Evolutionary conservation across 1,140 invertebrate genomes (phyloP), one percentile per base, ranked within the genome.

Genomic region (Drosophila albomicans): DNA sequence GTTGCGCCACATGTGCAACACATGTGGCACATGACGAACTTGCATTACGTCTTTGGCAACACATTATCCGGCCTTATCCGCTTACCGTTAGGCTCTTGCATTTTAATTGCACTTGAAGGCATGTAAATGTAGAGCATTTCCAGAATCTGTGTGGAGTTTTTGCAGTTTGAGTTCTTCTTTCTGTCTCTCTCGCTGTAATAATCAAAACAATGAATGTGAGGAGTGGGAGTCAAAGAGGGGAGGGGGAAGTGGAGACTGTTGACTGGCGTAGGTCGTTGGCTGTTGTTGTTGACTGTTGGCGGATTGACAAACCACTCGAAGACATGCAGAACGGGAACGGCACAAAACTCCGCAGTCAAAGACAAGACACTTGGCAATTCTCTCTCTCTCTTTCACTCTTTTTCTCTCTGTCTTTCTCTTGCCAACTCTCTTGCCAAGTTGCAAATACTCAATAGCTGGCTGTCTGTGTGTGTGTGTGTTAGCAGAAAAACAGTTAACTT

Each of bases 401-500:
- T 56, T 25, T 65, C 56, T 73, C n/a, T 30, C 8, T 35, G 20
- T 6, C 32, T 51, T 52, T 56, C 28, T 46, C 32, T 59, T 51
- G 10, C 70, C 54, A 30, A 45, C 66, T 70, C 32, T 48, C 57
- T 68, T 56, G 65, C 58, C 41, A 62, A 75, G 72, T 80, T 84
- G 78, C 81, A 82, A 84, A 85, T 85, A 70, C 74, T 78, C 78
- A 75, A 75, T 79, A 68, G 48, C 62, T 43, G 41, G 3, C 0
- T 20, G 20, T 0, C 3, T 4, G 3, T 25, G 20, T 25, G 20
- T 75, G 65, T 71, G 54, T 56, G 74, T 66, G 75, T 73, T 66
- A 25, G 61, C 59, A 49, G 48, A 65, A 72, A 57, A 85, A 85
- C 81, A 85, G 81, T 85, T 85, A 85, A 68, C 78, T 85, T 62